A percentile compares a stretch with the other conserved stretches of the same genome.
Conservation (phyloP, 2,113 vertebrate species). For the Vimba vimba region DNA sequence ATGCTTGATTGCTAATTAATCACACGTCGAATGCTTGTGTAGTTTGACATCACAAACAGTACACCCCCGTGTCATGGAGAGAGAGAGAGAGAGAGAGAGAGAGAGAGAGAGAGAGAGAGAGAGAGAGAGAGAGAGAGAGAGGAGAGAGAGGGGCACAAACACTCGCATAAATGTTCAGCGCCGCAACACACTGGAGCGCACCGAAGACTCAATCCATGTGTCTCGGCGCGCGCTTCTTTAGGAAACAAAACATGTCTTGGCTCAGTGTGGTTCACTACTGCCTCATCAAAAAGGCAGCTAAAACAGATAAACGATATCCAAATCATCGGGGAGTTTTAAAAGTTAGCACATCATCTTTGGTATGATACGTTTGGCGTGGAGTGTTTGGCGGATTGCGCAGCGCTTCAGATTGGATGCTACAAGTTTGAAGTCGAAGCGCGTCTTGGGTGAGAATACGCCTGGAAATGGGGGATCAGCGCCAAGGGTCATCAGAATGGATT, state of each 20-base stretch:
- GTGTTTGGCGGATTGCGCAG: background rate
- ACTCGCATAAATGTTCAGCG: background rate
- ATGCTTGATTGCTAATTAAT: conserved; percentile 4
- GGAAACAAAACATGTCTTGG: conserved; percentile 14
- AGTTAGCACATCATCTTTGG: conserved; percentile 28
- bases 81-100: conserved; percentile 1
- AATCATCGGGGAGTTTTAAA: background rate
- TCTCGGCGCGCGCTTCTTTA: background rate
- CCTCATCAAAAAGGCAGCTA: background rate
- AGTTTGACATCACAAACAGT: background rate
- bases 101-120: conserved; percentile 20
- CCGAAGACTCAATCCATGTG: background rate
- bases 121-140: conserved; percentile 19
- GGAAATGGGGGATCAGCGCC: conserved; percentile 37
- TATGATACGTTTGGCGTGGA: conserved; percentile 17
- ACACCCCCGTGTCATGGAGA: background rate
- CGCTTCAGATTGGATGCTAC: background rate
- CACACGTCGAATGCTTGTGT: background rate
- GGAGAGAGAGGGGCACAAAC: conserved; percentile 4
- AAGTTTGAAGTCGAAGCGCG: conserved; percentile 21
- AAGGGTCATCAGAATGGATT: conserved; percentile 69
- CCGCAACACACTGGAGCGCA: background rate
- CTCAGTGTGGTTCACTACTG: background rate
- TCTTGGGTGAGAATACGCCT: conserved; percentile 15
- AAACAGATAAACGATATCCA: background rate